Evolutionary conservation across 1,140 invertebrate species (phyloP).

Genomic region (Drosophila tsacasi): DNA sequence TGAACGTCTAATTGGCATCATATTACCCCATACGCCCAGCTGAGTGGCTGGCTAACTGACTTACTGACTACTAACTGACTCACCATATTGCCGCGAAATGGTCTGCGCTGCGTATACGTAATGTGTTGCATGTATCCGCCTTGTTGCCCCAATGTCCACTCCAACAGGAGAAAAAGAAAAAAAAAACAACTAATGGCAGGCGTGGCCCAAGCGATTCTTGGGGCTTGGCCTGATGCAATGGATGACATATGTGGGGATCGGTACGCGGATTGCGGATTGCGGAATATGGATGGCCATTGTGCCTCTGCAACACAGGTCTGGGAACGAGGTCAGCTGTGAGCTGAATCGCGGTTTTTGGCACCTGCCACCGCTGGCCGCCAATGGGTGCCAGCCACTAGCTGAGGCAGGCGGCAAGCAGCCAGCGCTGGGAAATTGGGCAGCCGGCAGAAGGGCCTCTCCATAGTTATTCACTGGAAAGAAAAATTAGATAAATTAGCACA

Average conservation of each 20-base stretch:
- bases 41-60: not conserved
- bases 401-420: not conserved
- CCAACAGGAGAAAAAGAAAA: not conserved
- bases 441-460: not conserved
- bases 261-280: not conserved
- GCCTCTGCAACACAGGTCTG: constrained; percentile 3
- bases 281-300: constrained; percentile 24
- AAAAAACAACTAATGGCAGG: constrained; percentile 18
- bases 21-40: constrained; percentile 23
- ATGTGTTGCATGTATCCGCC: constrained; percentile 33
- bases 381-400: too few species aligned
- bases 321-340: constrained; percentile 41
- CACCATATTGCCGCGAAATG: constrained; percentile 3
- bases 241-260: constrained; percentile 7
- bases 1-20: constrained; percentile 22
- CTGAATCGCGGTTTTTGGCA: constrained; percentile 31
- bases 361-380: not conserved
- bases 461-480: constrained; percentile 1
- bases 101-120: constrained; percentile 48
- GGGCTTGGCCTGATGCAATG: constrained; percentile 46
- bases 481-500: not conserved
- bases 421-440: constrained; percentile 16
- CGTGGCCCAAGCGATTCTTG: constrained; percentile 30
- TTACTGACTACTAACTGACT: not conserved
- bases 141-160: not conserved